Percentiles rank a stretch among this genome's conserved stretches.
These are phyloP conservation scores for Punctoribates punctum DNA, from an alignment of 2,888 invertebrate genomes.

Conservation along the genomic window DNA sequence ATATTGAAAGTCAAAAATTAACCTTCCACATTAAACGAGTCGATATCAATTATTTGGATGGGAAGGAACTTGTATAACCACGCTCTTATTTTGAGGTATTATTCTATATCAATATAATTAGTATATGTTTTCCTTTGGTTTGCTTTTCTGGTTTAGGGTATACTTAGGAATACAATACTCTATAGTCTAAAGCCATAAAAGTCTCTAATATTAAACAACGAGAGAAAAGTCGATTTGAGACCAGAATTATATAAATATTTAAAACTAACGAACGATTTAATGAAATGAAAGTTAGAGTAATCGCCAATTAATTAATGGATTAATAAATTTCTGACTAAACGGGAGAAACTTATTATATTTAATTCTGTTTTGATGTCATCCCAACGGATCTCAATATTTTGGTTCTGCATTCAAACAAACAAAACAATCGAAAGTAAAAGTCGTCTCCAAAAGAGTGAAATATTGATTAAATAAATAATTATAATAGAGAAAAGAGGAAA, in stretches of 20 bases:
- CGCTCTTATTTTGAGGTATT: constrained; percentile 10
- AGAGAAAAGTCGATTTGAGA: constrained; percentile 1
- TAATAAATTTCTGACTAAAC: no score
- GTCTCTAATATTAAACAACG: not conserved
- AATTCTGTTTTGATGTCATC: no score
- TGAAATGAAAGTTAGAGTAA: not conserved
- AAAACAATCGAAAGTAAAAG: no score
- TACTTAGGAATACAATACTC: no score
- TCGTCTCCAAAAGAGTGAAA: no score
- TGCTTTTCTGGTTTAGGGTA: not conserved
- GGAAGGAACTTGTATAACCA: constrained; percentile 31
- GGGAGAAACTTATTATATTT: no score
- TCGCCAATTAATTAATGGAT: not conserved
- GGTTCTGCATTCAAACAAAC: no score
- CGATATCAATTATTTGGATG: not conserved
- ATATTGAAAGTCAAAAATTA: no score
- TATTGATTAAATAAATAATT: no score
- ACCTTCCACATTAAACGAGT: not conserved
- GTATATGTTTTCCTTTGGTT: not conserved
- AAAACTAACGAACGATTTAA: not conserved
- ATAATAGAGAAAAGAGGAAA: no score
- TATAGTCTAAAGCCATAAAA: no score
- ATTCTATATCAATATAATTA: not conserved
- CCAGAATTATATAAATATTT: constrained; percentile 6
- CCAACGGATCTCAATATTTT: no score